These are phyloP conservation scores for Sepioteuthis lessoniana DNA, from an alignment of 2,888 invertebrate genomes.

Conservation along the genomic window DNA sequence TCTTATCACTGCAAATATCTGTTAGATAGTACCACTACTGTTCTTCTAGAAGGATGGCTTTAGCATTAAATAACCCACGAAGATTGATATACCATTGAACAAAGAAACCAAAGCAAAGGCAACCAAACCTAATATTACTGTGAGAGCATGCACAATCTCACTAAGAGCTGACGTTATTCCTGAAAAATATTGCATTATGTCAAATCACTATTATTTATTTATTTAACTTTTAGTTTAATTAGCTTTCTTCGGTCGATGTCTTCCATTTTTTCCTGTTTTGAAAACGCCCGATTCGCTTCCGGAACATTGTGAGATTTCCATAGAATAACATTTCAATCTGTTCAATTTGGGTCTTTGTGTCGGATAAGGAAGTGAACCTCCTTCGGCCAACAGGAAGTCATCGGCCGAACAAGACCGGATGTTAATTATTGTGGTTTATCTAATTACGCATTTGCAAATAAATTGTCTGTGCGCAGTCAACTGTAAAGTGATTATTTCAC, in stretches of 20 bases:
- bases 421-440: neutral
- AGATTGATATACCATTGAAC: too few relatives aligned
- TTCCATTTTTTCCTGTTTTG: neutral
- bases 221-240: neutral
- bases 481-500: neutral
- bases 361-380: neutral
- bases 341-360: neutral
- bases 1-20: too few relatives aligned
- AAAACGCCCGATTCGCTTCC: neutral
- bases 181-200: neutral
- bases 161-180: neutral
- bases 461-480: neutral
- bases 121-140: too few relatives aligned
- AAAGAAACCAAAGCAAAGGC: too few relatives aligned
- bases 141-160: too few relatives aligned
- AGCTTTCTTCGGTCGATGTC: neutral
- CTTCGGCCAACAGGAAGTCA: neutral
- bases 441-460: neutral
- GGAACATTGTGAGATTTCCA: neutral
- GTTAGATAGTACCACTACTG: too few relatives aligned
- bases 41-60: too few relatives aligned
- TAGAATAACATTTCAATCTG: neutral
- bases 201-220: neutral
- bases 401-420: slow-evolving; percentile 4
- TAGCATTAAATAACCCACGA: too few relatives aligned